Evolutionary conservation across 2,888 invertebrate species (phyloP), one percentile per base, ranked within the genome.

Genomic region (Crossocerus cetratus): DNA sequence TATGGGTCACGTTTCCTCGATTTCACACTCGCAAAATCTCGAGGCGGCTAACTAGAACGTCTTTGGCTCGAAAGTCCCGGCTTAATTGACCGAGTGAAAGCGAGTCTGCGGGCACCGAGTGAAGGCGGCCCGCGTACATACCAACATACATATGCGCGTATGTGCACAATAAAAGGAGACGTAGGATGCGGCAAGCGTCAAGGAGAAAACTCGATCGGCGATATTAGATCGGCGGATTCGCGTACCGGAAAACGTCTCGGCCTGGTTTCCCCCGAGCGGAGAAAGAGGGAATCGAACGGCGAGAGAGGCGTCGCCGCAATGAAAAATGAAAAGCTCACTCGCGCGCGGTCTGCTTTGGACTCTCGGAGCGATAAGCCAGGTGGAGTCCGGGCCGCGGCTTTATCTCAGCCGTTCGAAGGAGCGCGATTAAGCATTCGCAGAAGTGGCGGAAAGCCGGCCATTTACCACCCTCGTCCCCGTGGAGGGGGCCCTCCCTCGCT

Each of bases 31-130:
- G 63, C 73, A 55, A 74, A 71, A 76, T 76, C 66, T n/a, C n/a
- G n/a, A n/a, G 58, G 57, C 54, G 49, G 59, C 56, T 57, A 74
- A 70, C 78, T 78, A 72, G 80, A 75, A 60, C 73, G 72, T 76
- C 72, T 74, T 79, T 65, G 32, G 61, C 65, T 82, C 67, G 82
- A 82, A 82, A 82, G 81, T 73, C 49, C 60, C 45, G 62, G 72
- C 23, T 82, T 82, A 82, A 82, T 82, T 79, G 81, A 81, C 45
- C 79, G 75, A 53, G 81, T 79, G 81, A 82, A 82, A 82, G 81
- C 80, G 72, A 77, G 72, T 74, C 64, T 69, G 76, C 67, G 68
- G 80, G 64, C 80, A 64, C 64, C 59, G 68, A 77, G 82, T 77
- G 81, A 82, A 80, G 76, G 82, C 80, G 77, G 74, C 69, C 65